phyloP scores from a whole-genome alignment of 2,797 vertebrate species.

The Agapornis canus region DNA sequence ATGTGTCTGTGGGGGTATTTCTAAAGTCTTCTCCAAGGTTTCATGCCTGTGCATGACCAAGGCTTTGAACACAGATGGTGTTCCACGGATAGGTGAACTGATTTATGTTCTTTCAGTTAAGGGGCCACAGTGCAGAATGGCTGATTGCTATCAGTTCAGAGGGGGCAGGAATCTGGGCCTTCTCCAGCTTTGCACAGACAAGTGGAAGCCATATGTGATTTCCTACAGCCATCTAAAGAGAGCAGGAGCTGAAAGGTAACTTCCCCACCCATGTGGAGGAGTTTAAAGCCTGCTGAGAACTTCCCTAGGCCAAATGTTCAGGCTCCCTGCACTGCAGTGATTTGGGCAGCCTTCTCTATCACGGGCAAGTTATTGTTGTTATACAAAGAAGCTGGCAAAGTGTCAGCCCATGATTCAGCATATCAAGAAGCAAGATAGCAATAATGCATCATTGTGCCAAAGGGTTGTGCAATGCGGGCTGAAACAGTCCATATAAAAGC shows the following conservation, averaged over 20 bases:
- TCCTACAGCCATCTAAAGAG: neutral
- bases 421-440: conserved; percentile 25
- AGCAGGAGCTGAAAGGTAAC: neutral
- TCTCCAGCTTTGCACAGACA: neutral
- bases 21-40: neutral
- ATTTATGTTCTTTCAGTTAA: neutral
- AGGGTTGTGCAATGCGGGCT: neutral
- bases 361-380: conserved; percentile 42
- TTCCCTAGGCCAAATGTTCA: neutral
- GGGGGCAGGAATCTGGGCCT: neutral
- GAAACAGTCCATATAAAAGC: conserved; percentile 32
- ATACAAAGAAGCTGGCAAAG: conserved; percentile 27
- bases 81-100: neutral
- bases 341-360: conserved; percentile 4
- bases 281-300: conserved; percentile 15
- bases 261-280: neutral
- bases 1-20: neutral
- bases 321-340: neutral
- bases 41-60: fast-evolving
- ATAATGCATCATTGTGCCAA: conserved; percentile 61
- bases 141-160: neutral
- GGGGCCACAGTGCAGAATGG: neutral
- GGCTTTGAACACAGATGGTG: neutral
- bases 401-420: conserved; percentile 56
- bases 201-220: neutral